Evolutionary conservation across 2,888 invertebrate species (phyloP).

Genomic region (Amphiduros pacificus): DNA sequence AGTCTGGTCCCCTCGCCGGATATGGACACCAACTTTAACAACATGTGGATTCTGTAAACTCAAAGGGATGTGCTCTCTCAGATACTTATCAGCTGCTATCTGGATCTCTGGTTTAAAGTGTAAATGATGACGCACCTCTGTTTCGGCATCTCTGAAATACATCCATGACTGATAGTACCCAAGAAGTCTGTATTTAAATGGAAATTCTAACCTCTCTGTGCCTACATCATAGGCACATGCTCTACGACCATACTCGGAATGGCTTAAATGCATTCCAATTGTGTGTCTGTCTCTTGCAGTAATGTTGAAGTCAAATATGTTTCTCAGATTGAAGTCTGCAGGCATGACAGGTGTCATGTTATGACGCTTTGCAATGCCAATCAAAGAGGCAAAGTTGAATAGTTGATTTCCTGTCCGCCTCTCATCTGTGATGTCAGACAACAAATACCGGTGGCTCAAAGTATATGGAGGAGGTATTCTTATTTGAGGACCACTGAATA

Average conservation of each 20-base stretch:
- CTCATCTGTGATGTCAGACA: conserved; percentile 12
- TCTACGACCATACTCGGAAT: conserved; percentile 28
- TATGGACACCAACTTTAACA: conserved; percentile 52
- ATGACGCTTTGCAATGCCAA: conserved; percentile 38
- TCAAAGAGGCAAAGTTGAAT: conserved; percentile 42
- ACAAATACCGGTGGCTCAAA: background rate
- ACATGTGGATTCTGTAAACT: conserved; percentile 29
- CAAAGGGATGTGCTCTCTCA: conserved; percentile 17
- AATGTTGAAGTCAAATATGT: conserved; percentile 32
- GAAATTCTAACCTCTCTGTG: conserved; percentile 3
- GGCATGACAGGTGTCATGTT: conserved; percentile 41
- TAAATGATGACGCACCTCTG: conserved; percentile 37
- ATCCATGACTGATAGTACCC: conserved; percentile 47
- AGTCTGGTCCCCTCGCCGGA: conserved; percentile 57
- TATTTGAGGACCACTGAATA: no score
- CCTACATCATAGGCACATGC: conserved; percentile 24
- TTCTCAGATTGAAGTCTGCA: conserved; percentile 27
- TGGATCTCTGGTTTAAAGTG: conserved; percentile 33
- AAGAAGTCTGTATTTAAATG: conserved; percentile 23
- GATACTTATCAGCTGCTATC: conserved; percentile 29
- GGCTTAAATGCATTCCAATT: conserved; percentile 1
- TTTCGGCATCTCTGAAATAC: conserved; percentile 37
- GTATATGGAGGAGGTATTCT: background rate
- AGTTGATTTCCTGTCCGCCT: conserved; percentile 44
- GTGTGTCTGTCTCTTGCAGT: background rate